A percentile compares a stretch with the other conserved stretches of the same genome.
Conservation (phyloP, 2,888 invertebrate species). For the Hoplodrina blanda region DNA sequence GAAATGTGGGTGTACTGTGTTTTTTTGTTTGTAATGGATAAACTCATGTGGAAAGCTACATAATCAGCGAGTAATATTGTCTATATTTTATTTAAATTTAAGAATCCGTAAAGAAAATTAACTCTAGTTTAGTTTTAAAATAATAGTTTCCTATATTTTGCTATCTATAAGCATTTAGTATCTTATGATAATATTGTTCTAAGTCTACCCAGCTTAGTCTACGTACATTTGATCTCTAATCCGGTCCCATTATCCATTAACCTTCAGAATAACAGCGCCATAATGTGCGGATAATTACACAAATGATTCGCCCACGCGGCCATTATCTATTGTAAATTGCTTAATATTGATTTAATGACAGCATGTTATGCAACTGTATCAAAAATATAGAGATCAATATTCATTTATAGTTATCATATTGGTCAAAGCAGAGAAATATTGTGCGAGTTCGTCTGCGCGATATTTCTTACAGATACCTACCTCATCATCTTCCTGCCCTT, state of each 20-base stretch:
- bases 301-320: slow-evolving; percentile 39
- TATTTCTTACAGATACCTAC: too few relatives aligned
- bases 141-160: too few relatives aligned
- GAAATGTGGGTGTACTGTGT: too few relatives aligned
- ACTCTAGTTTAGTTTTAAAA: too few relatives aligned
- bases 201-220: not conserved
- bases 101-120: too few relatives aligned
- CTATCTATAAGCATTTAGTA: too few relatives aligned
- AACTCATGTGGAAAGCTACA: too few relatives aligned
- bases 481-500: too few relatives aligned
- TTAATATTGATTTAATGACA: slow-evolving; percentile 50
- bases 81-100: too few relatives aligned
- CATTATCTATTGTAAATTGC: slow-evolving; percentile 55
- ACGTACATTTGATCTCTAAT: slow-evolving; percentile 11
- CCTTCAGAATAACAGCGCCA: slow-evolving; percentile 42
- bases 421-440: not conserved
- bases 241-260: slow-evolving; percentile 22
- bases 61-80: too few relatives aligned
- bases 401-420: not conserved
- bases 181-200: not conserved
- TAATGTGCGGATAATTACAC: slow-evolving; percentile 51
- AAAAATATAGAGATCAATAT: slow-evolving; percentile 35
- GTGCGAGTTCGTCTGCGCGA: too few relatives aligned
- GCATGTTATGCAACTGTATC: slow-evolving; percentile 43
- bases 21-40: too few relatives aligned